Conservation (phyloP, 1,140 invertebrate genomes). For the Palaemon carinicauda region DNA sequence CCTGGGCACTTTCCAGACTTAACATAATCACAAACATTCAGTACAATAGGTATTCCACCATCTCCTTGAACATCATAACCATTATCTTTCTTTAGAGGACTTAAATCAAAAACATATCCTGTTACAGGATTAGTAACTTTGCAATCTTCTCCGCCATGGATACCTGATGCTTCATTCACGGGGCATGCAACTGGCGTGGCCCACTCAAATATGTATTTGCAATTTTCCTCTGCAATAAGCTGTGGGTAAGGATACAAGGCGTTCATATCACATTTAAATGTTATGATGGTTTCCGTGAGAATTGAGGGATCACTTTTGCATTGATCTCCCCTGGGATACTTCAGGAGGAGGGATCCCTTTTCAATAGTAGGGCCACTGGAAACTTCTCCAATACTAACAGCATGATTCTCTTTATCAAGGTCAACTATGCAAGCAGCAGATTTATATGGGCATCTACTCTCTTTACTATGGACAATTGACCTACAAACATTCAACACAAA, state of each 20-base stretch:
- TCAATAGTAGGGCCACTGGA: conserved; percentile 51
- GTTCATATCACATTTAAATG: conserved; percentile 52
- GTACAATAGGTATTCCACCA: background rate
- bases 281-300: conserved; percentile 41
- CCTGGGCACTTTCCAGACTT: conserved; percentile 28
- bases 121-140: conserved; percentile 17
- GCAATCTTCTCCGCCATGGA: conserved; percentile 30
- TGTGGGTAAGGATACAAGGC: conserved; percentile 38
- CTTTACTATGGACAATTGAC: conserved; percentile 55
- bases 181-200: conserved; percentile 50
- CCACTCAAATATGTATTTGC: conserved; percentile 52
- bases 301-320: conserved; percentile 21
- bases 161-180: background rate
- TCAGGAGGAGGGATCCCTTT: conserved; percentile 41
- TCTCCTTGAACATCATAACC: conserved; percentile 24
- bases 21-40: conserved; percentile 52
- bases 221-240: conserved; percentile 40
- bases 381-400: conserved; percentile 52
- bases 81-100: conserved; percentile 32
- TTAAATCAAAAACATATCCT: conserved; percentile 51
- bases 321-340: conserved; percentile 44
- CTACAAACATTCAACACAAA: conserved; percentile 58
- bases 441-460: conserved; percentile 51
- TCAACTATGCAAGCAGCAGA: conserved; percentile 56
- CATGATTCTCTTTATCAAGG: conserved; percentile 33